Base-by-base conservation (phyloP, 1,140 invertebrate genomes). In the Drosophila orosa region DNA sequence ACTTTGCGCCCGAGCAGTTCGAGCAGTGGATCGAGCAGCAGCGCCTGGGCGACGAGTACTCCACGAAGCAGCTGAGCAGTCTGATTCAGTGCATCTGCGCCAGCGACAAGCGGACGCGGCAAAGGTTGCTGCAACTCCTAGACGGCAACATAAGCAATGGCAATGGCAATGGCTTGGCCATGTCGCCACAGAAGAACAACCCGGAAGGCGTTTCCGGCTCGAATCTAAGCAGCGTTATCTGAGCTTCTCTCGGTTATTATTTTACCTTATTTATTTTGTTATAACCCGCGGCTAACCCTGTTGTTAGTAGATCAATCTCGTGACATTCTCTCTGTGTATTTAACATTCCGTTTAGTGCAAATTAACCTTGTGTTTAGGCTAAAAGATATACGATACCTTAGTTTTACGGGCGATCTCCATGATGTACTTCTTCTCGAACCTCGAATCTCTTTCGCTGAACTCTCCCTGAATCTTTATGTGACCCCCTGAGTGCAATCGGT, bases 21-120 rank as follows among this genome's bases (percentile, higher is more conserved):
- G 97, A 99, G 92, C 93, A 95, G 19, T 99, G 98, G 96, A 95
- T 99, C 12, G 94, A 95, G 74, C 95, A 96, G 44, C 96, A 98
- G 92, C 94, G 96, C 92, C 97, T 98, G 91, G 39, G 50, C 24
- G 83, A 80, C 27, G 80, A 82, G 19, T 99, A 99, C 93, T 97
- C 97, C 1, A 93, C 94, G 15, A 97, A 97, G 74, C 98, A 99
- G 93, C 91, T 99, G 37, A 93, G 95, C 35, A 95, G 96, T 42
- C 93, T 99, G 19, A 95, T 99, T 3, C 95, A 95, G 77, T 98
- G 96, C 82, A 95, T 97, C 1, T 97, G 96, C 91, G 96, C 98
- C 80, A 96, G 97, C 71, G 97, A 96, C 90, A 98, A 98, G 92
- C 97, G 97, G 89, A 94, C 95, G 27, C 94, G 95, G 35, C 97